These are phyloP conservation scores for Mormyrus proboscirostris DNA, from an alignment of 2,797 vertebrate species.

Conservation along the genomic window DNA sequence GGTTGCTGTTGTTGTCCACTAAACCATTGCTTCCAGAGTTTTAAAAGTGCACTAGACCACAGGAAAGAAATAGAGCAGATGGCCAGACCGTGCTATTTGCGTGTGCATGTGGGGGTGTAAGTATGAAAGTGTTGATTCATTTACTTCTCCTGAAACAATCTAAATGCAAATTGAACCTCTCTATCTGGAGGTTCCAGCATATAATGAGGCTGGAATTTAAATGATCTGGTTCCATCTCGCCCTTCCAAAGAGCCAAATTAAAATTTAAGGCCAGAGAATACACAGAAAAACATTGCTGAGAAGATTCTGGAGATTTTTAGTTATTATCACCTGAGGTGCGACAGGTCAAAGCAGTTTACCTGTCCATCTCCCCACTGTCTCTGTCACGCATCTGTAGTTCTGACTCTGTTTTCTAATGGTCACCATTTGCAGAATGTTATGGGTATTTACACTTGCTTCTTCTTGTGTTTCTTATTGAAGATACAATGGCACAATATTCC, in stretches of 20 bases:
- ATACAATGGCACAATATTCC: conserved; percentile 8
- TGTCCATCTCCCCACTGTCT: background rate
- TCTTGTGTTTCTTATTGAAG: conserved; percentile 8
- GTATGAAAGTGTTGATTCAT: conserved; percentile 62
- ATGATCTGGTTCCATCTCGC: conserved; percentile 61
- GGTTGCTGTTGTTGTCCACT: background rate
- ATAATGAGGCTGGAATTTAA: conserved; percentile 69
- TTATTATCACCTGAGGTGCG: background rate
- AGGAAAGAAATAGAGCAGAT: background rate
- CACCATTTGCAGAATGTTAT: background rate
- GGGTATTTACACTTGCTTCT: background rate
- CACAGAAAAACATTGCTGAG: conserved; percentile 31
- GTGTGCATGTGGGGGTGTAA: conserved; percentile 29
- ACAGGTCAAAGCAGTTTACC: background rate
- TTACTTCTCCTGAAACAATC: conserved; percentile 71
- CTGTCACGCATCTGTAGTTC: background rate
- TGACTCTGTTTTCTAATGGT: background rate
- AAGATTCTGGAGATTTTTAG: background rate
- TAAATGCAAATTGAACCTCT: conserved; percentile 73
- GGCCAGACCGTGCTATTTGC: background rate
- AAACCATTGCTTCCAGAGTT: background rate
- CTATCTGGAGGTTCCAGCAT: conserved; percentile 66
- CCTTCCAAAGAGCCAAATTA: conserved; percentile 54
- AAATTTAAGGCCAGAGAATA: conserved; percentile 53
- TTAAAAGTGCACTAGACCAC: conserved; percentile 9